Evolutionary conservation across 2,113 vertebrate genomes (phyloP).

Genomic region (Mustelus asterias): DNA sequence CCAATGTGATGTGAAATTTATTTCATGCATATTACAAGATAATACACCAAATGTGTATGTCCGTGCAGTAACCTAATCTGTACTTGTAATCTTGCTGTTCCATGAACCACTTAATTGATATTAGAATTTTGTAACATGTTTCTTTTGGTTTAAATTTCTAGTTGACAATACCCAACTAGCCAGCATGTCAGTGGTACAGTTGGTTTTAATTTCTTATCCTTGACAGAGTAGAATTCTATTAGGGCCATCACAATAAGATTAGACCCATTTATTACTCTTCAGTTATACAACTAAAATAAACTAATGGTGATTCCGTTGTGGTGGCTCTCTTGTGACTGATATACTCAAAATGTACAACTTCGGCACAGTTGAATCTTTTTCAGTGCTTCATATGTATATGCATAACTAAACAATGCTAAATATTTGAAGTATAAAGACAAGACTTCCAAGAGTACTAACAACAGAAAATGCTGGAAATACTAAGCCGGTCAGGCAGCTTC

Average conservation of each 20-base stretch:
- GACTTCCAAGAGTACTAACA: background rate
- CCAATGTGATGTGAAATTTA: background rate
- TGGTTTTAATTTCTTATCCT: background rate
- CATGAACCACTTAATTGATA: background rate
- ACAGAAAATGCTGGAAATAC: no score
- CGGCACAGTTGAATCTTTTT: background rate
- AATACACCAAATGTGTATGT: background rate
- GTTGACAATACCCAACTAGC: background rate
- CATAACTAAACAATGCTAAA: background rate
- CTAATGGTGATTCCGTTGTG: background rate
- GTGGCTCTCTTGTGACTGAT: background rate
- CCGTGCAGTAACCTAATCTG: background rate
- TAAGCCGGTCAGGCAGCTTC: no score
- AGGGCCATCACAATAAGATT: background rate
- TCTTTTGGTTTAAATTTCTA: constrained; percentile 17
- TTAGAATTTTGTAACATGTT: background rate
- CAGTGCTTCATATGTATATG: background rate
- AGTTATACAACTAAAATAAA: background rate
- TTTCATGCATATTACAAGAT: background rate
- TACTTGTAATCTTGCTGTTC: background rate
- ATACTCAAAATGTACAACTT: background rate
- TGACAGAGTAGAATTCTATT: background rate
- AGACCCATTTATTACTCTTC: background rate
- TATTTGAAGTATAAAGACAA: background rate
- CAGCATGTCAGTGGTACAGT: background rate